phyloP scores from a whole-genome alignment of 2,888 invertebrate species.

The Cybosia mesomella region DNA sequence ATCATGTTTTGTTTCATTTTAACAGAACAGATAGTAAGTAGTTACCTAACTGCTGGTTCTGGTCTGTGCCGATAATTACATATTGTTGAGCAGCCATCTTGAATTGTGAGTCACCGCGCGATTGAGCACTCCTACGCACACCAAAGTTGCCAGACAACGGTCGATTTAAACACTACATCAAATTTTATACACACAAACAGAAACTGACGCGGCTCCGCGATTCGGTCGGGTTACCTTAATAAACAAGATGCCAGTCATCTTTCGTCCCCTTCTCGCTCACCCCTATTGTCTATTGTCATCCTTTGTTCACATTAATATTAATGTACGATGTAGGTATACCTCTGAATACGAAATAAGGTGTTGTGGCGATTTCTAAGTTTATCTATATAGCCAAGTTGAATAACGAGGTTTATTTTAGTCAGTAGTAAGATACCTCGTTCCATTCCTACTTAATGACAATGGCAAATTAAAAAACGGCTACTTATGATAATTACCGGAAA shows the following conservation, averaged over 20 bases:
- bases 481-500: not conserved
- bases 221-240: conserved; percentile 48
- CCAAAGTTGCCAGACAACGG: conserved; percentile 63
- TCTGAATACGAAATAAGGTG: conserved; percentile 55
- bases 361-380: conserved; percentile 18
- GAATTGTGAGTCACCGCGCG: conserved; percentile 62
- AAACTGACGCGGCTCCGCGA: conserved; percentile 39
- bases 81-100: conserved; percentile 78
- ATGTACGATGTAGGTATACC: conserved; percentile 51
- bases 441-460: not conserved
- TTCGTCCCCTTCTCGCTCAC: conserved; percentile 45
- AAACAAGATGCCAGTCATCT: conserved; percentile 50
- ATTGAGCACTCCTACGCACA: conserved; percentile 67
- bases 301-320: conserved; percentile 55
- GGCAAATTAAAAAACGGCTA: not conserved
- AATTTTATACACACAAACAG: conserved; percentile 63
- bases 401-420: not conserved
- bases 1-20: conserved; percentile 32
- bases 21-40: conserved; percentile 48
- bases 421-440: not conserved
- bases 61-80: conserved; percentile 70
- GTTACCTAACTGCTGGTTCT: conserved; percentile 42
- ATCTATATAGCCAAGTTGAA: conserved; percentile 21
- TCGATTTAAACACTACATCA: conserved; percentile 64
- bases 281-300: conserved; percentile 47